Evolutionary conservation across 2,113 vertebrate species (phyloP), one percentile per base, ranked within the genome.

Genomic region (Rhinogobius similis): DNA sequence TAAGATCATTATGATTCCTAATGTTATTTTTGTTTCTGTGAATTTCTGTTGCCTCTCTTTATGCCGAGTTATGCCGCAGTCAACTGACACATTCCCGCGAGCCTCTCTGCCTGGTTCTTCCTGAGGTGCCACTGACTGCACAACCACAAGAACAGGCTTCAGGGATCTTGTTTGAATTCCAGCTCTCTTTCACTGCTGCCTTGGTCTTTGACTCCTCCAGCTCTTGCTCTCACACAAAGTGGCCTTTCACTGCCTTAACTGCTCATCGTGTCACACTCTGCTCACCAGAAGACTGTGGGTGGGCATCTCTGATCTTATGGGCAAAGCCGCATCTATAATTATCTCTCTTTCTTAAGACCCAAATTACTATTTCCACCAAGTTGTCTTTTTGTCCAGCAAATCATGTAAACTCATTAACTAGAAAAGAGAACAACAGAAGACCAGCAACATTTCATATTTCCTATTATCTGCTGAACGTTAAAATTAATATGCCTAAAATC

Each of bases 131-230:
- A 70, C 48, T 77, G 62, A 77, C 73, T 83, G 56, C 68, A 70
- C 29, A 87, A 85, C 81, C 86, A 79, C 87, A 83, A 76, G 88
- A 86, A 88, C 84, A 87, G 67, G 81, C 88, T 87, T 48, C 50
- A 84, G 82, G 88, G 70, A 77, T 46, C 38, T 43, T 65, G 24
- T 80, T 62, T 75, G 65, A 78, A 81, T 88, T 72, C 23, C 65
- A 43, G 72, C 70, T 21, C 58, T 79, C 63, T 78, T 75, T 83
- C 70, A 72, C 56, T 78, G 75, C 77, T 83, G 68, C 79, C 80
- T 67, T 67, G 43, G 23, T 83, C 75, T 81, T 70, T 48, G 72
- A 58, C 52, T 78, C 84, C 84, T 68, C 61, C 10, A 84, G 84
- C 84, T 46, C 70, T 78, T 77, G 59, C 58, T 68, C 68, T 59